Evolutionary conservation across 2,113 vertebrate genomes (phyloP), one percentile per base, ranked within the genome.

Genomic region (Crotalus viridis): DNA sequence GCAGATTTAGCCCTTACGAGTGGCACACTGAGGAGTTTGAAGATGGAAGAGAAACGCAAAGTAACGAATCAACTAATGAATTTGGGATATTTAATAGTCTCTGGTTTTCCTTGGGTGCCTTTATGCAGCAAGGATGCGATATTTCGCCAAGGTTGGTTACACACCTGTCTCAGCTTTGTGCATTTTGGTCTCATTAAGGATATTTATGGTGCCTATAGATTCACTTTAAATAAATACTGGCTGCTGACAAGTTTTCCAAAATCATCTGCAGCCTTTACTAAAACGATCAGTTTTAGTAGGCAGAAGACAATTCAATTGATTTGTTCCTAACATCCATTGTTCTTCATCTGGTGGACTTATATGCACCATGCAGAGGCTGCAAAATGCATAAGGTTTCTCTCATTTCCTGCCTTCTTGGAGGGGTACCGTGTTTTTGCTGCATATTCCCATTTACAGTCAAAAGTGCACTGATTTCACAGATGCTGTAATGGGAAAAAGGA

Each of bases 21-120:
- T 99, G 99, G 99, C 99, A 99, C 98, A 99, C 99, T 81, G 99
- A 99, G 97, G 99, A 99, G 93, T 99, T 99, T 94, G 99, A 99
- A 98, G 99, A 99, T 87, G 99, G 99, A 92, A 97, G 98, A 98
- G 99, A 99, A 98, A 99, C 99, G 91, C 99, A 99, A 98, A 99
- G 98, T 98, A 99, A 99, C 95, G 99, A 99, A 97, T 99, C 99
- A 94, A 99, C 99, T 97, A 99, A 99, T 96, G 99, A 99, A 98
- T 99, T 99, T 98, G 99, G 99, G 98, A 99, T 99, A 98, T 99
- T 99, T 98, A 99, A 99, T 99, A 99, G 99, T 97, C 98, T 99
- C 96, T 99, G 99, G 99, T 99, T 99, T 97, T 99, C 99, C 93
- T 98, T 99, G 59, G 99, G 99, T 96, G 99, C 99, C 96, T 99